phyloP scores from a whole-genome alignment of 2,113 vertebrate species.

The Takifugu bimaculatus region DNA sequence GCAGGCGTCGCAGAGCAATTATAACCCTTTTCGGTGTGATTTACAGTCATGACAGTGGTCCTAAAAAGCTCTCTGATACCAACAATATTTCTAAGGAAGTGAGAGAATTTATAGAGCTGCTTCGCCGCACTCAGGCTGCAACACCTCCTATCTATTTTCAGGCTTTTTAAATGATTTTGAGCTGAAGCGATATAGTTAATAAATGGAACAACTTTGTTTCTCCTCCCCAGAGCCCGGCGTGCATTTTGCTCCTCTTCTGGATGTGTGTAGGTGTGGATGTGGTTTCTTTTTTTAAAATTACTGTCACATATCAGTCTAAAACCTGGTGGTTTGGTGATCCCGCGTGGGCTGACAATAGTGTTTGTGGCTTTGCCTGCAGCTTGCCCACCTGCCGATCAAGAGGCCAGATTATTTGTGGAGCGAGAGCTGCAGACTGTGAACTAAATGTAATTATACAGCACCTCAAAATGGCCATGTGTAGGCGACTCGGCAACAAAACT shows the following conservation, averaged over 20 bases:
- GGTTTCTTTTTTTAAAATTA: not conserved
- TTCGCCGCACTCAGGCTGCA: slow-evolving; percentile 21
- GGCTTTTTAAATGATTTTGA: slow-evolving; percentile 49
- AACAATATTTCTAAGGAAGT: slow-evolving; percentile 53
- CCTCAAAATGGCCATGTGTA: slow-evolving; percentile 46
- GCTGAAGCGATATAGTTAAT: slow-evolving; percentile 53
- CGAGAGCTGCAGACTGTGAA: slow-evolving; percentile 44
- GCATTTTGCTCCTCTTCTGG: slow-evolving; percentile 15
- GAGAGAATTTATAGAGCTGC: slow-evolving; percentile 50
- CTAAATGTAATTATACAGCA: slow-evolving; percentile 51
- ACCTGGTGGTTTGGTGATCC: slow-evolving; percentile 48
- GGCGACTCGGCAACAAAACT: slow-evolving; percentile 36
- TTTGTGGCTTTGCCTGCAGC: slow-evolving; percentile 54
- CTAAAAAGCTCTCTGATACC: slow-evolving; percentile 48
- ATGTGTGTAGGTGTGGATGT: slow-evolving; percentile 47
- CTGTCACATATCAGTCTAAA: slow-evolving; percentile 52
- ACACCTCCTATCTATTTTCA: slow-evolving; percentile 35
- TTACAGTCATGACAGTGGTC: slow-evolving; percentile 49
- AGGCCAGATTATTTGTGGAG: slow-evolving; percentile 59
- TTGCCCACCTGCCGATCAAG: slow-evolving; percentile 50
- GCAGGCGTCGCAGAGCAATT: slow-evolving; percentile 54
- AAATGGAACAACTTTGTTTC: slow-evolving; percentile 42
- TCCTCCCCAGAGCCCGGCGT: slow-evolving; percentile 41
- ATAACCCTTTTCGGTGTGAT: slow-evolving; percentile 50
- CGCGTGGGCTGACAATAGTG: slow-evolving; percentile 55